Evolutionary conservation across 2,888 invertebrate species (phyloP).

Genomic region (Isoperla grammatica): DNA sequence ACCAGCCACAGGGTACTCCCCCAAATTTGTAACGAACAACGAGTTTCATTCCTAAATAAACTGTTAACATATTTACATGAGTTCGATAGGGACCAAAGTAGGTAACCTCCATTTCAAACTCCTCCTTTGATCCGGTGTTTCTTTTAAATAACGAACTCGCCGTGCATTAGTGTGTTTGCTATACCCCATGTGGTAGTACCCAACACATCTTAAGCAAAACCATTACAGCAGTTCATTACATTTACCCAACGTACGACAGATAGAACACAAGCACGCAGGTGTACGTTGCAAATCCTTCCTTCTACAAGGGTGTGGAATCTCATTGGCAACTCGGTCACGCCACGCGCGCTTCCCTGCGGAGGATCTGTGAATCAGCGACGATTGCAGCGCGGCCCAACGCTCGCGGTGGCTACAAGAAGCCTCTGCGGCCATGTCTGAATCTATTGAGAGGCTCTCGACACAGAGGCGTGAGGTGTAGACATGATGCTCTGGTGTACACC

Average conservation of each 20-base stretch:
- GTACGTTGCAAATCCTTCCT: constrained; percentile 1
- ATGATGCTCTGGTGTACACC: neutral
- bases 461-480: constrained; percentile 4
- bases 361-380: constrained; percentile 24
- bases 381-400: neutral
- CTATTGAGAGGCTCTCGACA: constrained; percentile 19
- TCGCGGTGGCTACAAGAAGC: neutral
- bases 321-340: constrained; percentile 2
- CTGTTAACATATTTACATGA: too few species aligned
- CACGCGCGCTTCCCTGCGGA: constrained; percentile 22
- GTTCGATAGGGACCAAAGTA: too few species aligned
- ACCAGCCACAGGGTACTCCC: too few species aligned
- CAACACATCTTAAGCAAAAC: constrained; percentile 22
- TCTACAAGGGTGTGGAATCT: neutral
- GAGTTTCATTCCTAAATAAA: too few species aligned
- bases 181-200: neutral
- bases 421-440: neutral
- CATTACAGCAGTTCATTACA: constrained; percentile 2
- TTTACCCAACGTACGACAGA: neutral
- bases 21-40: too few species aligned
- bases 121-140: too few species aligned
- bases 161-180: too few species aligned
- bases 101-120: too few species aligned
- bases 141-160: too few species aligned
- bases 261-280: neutral